Base-by-base conservation (phyloP, 2,797 vertebrate genomes). In the Melanitta fusca region DNA sequence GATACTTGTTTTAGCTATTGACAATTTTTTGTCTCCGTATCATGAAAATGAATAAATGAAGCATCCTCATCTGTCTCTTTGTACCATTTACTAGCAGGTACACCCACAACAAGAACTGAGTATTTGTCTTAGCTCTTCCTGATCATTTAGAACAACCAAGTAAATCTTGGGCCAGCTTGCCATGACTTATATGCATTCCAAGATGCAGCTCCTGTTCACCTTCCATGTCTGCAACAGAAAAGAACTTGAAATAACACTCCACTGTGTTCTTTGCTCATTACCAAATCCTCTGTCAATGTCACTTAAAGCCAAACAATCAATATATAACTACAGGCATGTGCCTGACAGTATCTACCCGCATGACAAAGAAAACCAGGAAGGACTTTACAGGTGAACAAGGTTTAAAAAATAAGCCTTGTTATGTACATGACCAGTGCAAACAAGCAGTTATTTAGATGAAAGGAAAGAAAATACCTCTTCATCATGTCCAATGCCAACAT, bases 401-500 rank as follows among this genome's bases (percentile, higher is more conserved):
- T 73, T 86, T 47, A 72, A 53, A 84, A 85, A 54, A n/a, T 10
- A 68, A 80, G 70, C 60, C 71, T 64, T 15, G 13, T 47, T 38
- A 70, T 62, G 56, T n/a, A 27, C 32, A 32, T 0, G 43, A 70
- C 41, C 72, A 83, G 61, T 2, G 56, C 56, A 88, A 89, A 54
- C 61, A 90, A 73, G 7, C 9, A 13, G 19, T 12, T 70, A n/a
- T n/a, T 74, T 12, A 34, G 57, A 66, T 16, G 61, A 13, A 73
- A 64, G 8, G 24, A 41, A 60, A 94, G 60, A 9, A 77, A 95
- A 91, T 97, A 99, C 99, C 98, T 99, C 99, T 91, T 99, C 99
- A 93, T 99, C 99, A 9, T 99, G 99, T 84, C 99, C 99, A 74
- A 99, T 96, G 39, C 98, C 98, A 8, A 99, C 95, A 86, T 99